phyloP scores from a whole-genome alignment of 2,797 vertebrate species.

The Loris lydekkerianus region DNA sequence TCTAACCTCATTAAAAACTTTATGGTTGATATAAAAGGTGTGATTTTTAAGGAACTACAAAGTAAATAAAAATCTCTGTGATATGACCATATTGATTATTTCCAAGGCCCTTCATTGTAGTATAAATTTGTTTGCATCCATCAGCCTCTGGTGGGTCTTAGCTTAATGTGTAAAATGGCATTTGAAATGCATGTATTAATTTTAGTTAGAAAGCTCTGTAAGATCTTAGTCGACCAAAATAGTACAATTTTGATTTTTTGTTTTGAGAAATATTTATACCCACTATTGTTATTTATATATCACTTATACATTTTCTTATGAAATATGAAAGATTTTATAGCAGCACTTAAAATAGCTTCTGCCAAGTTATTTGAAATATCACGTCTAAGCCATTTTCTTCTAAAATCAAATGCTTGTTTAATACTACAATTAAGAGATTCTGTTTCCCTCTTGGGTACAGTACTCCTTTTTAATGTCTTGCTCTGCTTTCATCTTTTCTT shows the following conservation, averaged over 20 bases:
- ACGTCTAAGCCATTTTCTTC: background rate
- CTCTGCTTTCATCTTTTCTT: background rate
- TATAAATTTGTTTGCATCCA: background rate
- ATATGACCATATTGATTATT: background rate
- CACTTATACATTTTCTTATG: background rate
- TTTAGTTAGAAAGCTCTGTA: background rate
- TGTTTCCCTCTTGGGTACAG: background rate
- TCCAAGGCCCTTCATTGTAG: background rate
- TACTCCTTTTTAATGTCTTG: background rate
- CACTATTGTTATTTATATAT: background rate
- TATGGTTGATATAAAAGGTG: background rate
- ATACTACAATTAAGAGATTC: background rate
- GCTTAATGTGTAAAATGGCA: background rate
- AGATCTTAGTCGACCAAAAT: background rate
- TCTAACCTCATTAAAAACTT: background rate
- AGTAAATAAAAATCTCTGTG: background rate
- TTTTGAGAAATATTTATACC: conserved; percentile 4
- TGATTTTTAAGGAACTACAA: background rate
- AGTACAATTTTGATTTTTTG: background rate
- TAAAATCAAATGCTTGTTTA: background rate
- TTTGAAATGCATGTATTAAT: background rate
- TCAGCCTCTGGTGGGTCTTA: background rate
- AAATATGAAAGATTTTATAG: conserved; percentile 37
- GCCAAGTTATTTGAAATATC: background rate
- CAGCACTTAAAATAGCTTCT: conserved; percentile 28